Evolutionary conservation across 2,888 invertebrate genomes (phyloP).

Genomic region (Panopea generosa): DNA sequence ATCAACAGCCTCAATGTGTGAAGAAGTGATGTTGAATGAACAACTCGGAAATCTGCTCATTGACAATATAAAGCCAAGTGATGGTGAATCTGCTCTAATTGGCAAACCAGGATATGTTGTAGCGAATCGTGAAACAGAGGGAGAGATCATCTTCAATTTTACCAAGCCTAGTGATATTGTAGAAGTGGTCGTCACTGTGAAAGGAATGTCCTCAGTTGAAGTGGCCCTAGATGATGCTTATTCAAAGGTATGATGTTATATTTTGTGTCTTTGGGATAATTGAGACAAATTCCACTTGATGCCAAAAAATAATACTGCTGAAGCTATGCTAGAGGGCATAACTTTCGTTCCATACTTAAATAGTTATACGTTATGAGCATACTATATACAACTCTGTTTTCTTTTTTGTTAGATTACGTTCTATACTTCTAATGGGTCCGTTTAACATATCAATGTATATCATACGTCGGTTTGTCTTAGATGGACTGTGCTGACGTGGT

Average conservation of each 20-base stretch:
- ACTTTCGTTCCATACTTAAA: too few species aligned
- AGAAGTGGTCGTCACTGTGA: conserved; percentile 14
- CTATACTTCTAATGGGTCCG: too few species aligned
- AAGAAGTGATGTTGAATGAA: conserved; percentile 18
- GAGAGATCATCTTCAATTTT: conserved; percentile 7
- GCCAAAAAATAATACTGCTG: too few species aligned
- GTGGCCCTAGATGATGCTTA: conserved; percentile 6
- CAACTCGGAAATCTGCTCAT: conserved; percentile 17
- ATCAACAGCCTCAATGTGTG: conserved; percentile 6
- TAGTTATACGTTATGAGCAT: too few species aligned
- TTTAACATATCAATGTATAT: too few species aligned
- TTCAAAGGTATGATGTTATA: conserved; percentile 5
- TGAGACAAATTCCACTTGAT: too few species aligned
- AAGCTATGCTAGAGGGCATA: too few species aligned
- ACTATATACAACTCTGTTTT: too few species aligned
- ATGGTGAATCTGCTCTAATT: background rate
- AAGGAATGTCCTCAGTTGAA: conserved; percentile 9
- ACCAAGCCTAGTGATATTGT: conserved; percentile 18
- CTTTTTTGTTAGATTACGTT: too few species aligned
- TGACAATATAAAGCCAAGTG: conserved; percentile 1
- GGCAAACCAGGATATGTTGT: background rate
- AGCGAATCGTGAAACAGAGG: background rate
- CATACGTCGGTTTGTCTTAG: too few species aligned
- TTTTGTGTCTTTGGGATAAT: too few species aligned
- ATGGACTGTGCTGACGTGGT: too few species aligned